These are phyloP conservation scores for Amphimallon solstitiale DNA, from an alignment of 2,888 invertebrate genomes.

Conservation along the genomic window DNA sequence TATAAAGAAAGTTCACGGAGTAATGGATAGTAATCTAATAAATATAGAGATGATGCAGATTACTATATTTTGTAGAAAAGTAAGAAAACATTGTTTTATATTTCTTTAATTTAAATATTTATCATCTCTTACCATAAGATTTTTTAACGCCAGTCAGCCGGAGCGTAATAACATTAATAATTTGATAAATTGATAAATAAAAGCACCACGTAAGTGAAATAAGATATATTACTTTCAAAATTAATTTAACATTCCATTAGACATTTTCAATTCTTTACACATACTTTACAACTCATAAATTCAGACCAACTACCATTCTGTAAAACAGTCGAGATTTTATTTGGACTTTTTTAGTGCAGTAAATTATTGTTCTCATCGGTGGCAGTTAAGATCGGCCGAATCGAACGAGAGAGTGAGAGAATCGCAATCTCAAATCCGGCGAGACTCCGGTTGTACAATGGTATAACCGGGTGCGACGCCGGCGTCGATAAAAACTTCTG, in stretches of 20 bases:
- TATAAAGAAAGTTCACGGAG: too few species aligned
- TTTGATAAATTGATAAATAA: too few species aligned
- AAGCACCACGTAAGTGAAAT: too few species aligned
- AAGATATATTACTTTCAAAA: neutral
- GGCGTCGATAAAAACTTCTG: slow-evolving; percentile 53
- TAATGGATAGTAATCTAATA: too few species aligned
- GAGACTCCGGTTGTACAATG: neutral
- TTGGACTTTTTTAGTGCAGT: slow-evolving; percentile 13
- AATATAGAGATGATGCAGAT: too few species aligned
- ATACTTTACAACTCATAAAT: slow-evolving; percentile 30
- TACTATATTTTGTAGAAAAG: too few species aligned
- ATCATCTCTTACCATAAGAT: too few species aligned
- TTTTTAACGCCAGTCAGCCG: too few species aligned
- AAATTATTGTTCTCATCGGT: slow-evolving; percentile 25
- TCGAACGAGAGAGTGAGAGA: neutral
- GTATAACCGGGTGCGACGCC: slow-evolving; percentile 1
- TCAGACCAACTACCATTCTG: slow-evolving; percentile 14
- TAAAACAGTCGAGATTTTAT: slow-evolving; percentile 4
- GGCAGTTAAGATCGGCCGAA: slow-evolving; percentile 24
- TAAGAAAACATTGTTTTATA: too few species aligned
- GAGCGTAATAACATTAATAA: too few species aligned
- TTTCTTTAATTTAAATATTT: too few species aligned
- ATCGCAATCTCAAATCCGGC: slow-evolving; percentile 14
- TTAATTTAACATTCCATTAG: slow-evolving; percentile 13
- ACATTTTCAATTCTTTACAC: slow-evolving; percentile 9